These are phyloP conservation scores for Dysdera silvatica DNA, from an alignment of 1,140 invertebrate genomes.

Conservation along the genomic window DNA sequence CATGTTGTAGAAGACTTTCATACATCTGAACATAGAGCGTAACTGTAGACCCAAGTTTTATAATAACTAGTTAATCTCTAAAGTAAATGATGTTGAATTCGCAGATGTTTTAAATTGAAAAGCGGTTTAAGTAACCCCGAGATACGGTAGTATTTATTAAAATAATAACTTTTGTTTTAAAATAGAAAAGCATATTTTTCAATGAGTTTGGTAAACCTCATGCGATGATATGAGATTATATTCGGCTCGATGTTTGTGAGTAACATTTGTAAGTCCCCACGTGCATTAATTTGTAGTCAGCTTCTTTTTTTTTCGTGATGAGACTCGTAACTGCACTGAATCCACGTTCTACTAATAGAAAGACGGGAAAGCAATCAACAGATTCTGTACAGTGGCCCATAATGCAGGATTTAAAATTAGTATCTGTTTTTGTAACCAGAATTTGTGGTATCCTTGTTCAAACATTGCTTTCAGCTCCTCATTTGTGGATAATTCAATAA, in stretches of 20 bases:
- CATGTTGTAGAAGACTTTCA: no score
- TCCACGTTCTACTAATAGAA: neutral
- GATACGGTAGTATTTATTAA: neutral
- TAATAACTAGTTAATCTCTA: no score
- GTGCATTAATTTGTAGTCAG: neutral
- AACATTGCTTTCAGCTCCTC: constrained; percentile 11
- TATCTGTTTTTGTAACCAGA: neutral
- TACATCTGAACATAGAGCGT: no score
- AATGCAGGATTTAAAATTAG: neutral
- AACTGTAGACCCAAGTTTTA: no score
- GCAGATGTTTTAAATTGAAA: no score
- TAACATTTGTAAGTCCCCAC: neutral
- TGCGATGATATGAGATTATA: neutral
- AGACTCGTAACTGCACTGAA: neutral
- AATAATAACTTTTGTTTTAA: neutral
- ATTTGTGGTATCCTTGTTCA: neutral
- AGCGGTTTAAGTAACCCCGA: no score
- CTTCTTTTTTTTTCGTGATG: neutral
- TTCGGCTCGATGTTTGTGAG: neutral
- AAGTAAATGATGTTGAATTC: no score
- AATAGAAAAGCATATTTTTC: no score
- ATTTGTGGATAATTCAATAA: constrained; percentile 16
- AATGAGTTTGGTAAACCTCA: neutral
- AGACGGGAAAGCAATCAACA: neutral
- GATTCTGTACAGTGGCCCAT: neutral